Base-by-base conservation (phyloP, 2,888 invertebrate genomes). In the Ptychoptera albimana region DNA sequence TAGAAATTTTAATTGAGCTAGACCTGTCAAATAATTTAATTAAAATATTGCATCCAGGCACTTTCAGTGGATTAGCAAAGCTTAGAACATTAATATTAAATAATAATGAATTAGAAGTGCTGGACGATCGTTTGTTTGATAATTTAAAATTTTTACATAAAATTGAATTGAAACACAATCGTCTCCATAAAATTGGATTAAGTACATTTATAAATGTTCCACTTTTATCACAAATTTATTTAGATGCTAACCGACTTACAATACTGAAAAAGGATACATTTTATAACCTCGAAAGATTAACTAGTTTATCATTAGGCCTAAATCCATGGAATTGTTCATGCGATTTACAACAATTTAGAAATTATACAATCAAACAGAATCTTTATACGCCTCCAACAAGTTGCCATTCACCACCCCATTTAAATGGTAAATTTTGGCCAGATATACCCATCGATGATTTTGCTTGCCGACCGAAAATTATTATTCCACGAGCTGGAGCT, bases 251-350 rank as follows among this genome's bases (percentile, higher is more conserved):
- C 60, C 76, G 75, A 54, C 65, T 92, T 44, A 77, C 77, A 43
- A 71, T 72, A 43, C 61, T 89, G 40, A 73, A 73, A 54, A 68
- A 74, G 39, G 75, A 78, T 47, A 74, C 79, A 7, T 73, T 86
- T 46, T 70, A 72, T 45, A 70, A 73, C 31, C 64, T 88, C 43
- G 70, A 72, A 2, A 78, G 76, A 49, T 62, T 91, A 43, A 74
- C 75, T 23, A 82, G 81, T 54, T 67, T 92, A 37, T 80, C 80
- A 44, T 69, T 91, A 1, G 76, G 78, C 50, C 77, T 79, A 48
- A 92, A 92, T 59, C 83, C 82, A 0, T 92, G 91, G 91, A 74
- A 80, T 48, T 92, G 92, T 58, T 86, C 91, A 57, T 92, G 92
- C 56, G 76, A 79, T 49, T 66, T 92, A 44, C 78, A 83, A 55